A percentile compares a stretch with the other conserved stretches of the same genome.
phyloP scores from a whole-genome alignment of 2,113 vertebrate species.

The Nesospiza acunhae region DNA sequence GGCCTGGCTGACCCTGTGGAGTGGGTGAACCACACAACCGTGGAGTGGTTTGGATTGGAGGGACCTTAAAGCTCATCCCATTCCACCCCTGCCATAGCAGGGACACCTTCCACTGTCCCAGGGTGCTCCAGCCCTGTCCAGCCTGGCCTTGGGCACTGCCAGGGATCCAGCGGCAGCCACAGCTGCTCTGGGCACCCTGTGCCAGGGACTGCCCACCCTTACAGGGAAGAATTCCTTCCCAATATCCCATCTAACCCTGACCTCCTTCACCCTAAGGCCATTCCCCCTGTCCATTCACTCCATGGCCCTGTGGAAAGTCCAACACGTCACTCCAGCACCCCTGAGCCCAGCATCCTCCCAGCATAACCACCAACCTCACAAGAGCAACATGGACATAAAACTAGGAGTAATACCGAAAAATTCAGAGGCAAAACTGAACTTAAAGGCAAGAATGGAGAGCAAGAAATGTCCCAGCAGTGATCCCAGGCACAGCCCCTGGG shows the following conservation, averaged over 20 bases:
- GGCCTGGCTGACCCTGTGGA: background rate
- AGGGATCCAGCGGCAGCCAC: background rate
- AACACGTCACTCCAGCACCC: background rate
- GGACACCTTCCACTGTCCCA: background rate
- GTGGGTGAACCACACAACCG: background rate
- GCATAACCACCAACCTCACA: background rate
- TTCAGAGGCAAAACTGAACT: background rate
- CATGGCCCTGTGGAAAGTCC: background rate
- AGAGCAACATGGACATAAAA: background rate
- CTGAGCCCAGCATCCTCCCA: background rate
- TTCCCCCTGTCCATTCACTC: background rate
- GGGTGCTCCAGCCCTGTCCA: accelerated
- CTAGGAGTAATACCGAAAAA: background rate
- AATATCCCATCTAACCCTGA: background rate
- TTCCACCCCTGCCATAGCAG: background rate
- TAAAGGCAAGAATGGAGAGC: background rate
- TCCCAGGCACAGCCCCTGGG: background rate
- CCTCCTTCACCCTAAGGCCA: background rate
- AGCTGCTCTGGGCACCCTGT: background rate
- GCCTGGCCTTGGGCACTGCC: accelerated
- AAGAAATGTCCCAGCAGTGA: background rate
- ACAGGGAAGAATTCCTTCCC: accelerated
- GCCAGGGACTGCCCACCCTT: accelerated
- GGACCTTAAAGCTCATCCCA: accelerated
- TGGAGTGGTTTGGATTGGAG: background rate